Percentiles rank a stretch among this genome's conserved stretches.
Evolutionary conservation across 2,888 invertebrate species (phyloP).

Genomic region (Oscheius sp.): DNA sequence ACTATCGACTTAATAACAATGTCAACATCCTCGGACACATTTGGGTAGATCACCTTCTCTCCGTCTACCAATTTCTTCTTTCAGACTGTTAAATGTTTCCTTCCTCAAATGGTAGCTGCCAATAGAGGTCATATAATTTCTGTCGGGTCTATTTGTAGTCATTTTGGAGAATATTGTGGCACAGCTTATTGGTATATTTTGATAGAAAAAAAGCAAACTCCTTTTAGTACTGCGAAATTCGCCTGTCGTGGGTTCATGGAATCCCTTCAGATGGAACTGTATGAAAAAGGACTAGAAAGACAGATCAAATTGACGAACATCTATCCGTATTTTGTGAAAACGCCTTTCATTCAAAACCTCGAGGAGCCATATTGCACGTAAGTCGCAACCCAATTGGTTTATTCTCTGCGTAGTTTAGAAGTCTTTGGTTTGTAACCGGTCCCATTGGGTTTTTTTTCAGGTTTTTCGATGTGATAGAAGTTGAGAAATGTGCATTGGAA

Average conservation of each 20-base stretch:
- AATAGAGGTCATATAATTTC: slow-evolving; percentile 40
- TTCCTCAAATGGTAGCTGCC: slow-evolving; percentile 37
- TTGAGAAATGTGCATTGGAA: slow-evolving; percentile 31
- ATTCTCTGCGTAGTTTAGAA: not conserved
- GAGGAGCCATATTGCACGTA: slow-evolving; percentile 48
- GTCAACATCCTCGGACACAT: slow-evolving; percentile 46
- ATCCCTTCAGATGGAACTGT: slow-evolving; percentile 39
- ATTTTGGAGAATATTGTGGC: slow-evolving; percentile 44
- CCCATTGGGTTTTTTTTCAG: slow-evolving; percentile 32
- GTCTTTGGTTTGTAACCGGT: too few species aligned
- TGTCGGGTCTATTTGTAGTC: slow-evolving; percentile 44
- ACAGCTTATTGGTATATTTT: slow-evolving; percentile 42
- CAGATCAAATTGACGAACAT: slow-evolving; percentile 35
- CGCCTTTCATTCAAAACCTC: slow-evolving; percentile 34
- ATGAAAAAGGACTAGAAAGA: slow-evolving; percentile 30
- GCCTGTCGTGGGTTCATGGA: slow-evolving; percentile 44
- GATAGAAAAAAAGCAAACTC: not conserved
- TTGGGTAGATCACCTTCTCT: slow-evolving; percentile 24
- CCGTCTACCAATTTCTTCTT: not conserved
- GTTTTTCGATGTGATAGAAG: slow-evolving; percentile 38
- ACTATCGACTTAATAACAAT: slow-evolving; percentile 37
- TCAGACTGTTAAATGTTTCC: slow-evolving; percentile 39
- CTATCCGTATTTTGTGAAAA: slow-evolving; percentile 45
- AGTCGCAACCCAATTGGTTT: slow-evolving; percentile 9
- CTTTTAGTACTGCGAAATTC: slow-evolving; percentile 41